These are phyloP conservation scores for Microplitis mediator DNA, from an alignment of 1,140 invertebrate species.

Conservation along the genomic window DNA sequence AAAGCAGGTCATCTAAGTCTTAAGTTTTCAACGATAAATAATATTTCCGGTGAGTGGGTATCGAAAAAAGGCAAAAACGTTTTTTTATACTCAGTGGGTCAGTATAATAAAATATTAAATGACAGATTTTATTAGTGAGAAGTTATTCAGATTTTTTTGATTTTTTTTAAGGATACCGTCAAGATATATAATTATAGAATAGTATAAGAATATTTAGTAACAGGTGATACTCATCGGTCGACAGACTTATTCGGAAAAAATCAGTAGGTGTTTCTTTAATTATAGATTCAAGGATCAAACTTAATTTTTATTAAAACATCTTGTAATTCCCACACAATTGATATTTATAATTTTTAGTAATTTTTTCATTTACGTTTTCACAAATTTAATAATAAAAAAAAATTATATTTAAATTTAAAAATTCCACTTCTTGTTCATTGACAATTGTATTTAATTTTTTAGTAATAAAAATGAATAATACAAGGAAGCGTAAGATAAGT, in stretches of 20 bases:
- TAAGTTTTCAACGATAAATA: too few species aligned
- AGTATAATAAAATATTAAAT: too few species aligned
- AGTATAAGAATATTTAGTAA: not conserved
- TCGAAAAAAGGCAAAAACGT: too few species aligned
- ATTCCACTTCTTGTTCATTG: not conserved
- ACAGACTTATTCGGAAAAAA: constrained; percentile 3
- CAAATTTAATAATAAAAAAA: not conserved
- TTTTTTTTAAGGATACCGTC: too few species aligned
- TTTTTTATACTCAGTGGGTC: too few species aligned
- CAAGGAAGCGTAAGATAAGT: not conserved
- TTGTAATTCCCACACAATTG: not conserved
- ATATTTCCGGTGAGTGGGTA: too few species aligned
- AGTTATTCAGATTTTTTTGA: too few species aligned
- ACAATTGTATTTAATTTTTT: not conserved
- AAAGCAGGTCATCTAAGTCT: not conserved
- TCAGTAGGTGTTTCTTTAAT: not conserved
- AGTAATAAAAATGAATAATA: not conserved
- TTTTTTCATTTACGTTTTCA: not conserved
- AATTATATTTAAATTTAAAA: not conserved
- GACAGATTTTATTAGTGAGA: too few species aligned
- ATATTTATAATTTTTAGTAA: not conserved
- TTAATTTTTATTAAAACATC: not conserved
- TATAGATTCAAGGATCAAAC: constrained; percentile 6
- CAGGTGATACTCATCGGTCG: not conserved
- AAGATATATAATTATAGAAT: not conserved